These are phyloP conservation scores for Chionodraco myersi DNA, from an alignment of 2,113 vertebrate species.

Conservation along the genomic window DNA sequence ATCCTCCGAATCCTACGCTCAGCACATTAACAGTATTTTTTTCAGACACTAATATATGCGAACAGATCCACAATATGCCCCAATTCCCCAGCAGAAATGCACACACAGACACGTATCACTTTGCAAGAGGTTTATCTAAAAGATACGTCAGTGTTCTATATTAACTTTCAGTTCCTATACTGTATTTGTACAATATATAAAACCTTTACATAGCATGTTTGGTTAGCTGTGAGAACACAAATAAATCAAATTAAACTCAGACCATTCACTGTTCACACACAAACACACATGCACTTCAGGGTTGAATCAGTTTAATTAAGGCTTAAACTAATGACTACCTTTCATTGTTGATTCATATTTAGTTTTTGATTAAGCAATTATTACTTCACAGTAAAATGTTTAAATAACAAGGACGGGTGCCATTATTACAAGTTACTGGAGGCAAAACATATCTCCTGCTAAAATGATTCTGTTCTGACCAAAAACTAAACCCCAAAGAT, in stretches of 20 bases:
- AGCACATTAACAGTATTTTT: slow-evolving; percentile 48
- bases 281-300: not conserved
- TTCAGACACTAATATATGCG: slow-evolving; percentile 34
- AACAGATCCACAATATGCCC: slow-evolving; percentile 24
- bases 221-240: slow-evolving; percentile 17
- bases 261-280: slow-evolving; percentile 3
- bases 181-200: not conserved
- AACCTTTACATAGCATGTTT: slow-evolving; percentile 8
- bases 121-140: slow-evolving; percentile 25
- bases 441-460: not conserved
- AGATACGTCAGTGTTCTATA: slow-evolving; percentile 8
- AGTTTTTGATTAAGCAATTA: not conserved
- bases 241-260: slow-evolving; percentile 5
- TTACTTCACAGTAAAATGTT: not conserved
- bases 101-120: not conserved
- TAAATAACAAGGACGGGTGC: not conserved
- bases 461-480: not conserved
- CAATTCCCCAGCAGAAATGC: not conserved
- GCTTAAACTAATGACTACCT: not conserved
- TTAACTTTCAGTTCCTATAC: not conserved
- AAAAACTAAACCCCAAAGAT: not conserved
- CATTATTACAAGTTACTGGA: not conserved
- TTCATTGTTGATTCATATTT: not conserved
- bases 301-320: not conserved
- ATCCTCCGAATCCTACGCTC: slow-evolving; percentile 47